Evolutionary conservation across 2,888 invertebrate species (phyloP), one percentile per base, ranked within the genome.

Genomic region (Hoplodrina blanda): DNA sequence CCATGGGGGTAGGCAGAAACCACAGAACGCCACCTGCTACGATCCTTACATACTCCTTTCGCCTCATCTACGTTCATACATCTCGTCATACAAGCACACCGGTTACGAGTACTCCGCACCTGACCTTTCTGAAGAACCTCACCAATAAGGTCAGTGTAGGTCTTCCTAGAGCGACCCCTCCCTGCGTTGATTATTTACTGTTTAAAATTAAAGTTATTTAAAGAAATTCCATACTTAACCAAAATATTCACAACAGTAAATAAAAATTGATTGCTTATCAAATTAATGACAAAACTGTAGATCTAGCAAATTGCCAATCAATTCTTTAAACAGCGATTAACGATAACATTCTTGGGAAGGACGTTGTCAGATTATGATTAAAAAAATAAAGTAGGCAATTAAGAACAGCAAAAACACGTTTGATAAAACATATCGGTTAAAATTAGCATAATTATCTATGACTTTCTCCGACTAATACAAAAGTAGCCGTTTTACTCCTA

Each of bases 321-420:
- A 55, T 20, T 44, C 15, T 50, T 65, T 54, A 13, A 50, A 33
- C 8, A 52, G 30, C 33, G 4, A 74, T 44, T 44, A 8, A 49
- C 19, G 33, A 56, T 13, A 25, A 66, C 17, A 74, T 66, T 66
- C 44, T 66, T 66, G 25, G 49, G 20, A 49, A 44, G 19, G 44
- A 25, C 33, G 50, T 56, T 20, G 66, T 10, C n/a, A 55, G 41
- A 44, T 63, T 73, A 73, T 20, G 17, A 20, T n/a, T 72, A 44
- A 52, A 46, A n/a, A 19, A 13, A 7, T 33, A 11, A 19, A 50
- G 15, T 41, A 49, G 30, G 11, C 11, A 4, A 30, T 41, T 37
- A 19, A 66, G 30, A 46, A 20, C 11, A 55, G 17, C 4, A 56
- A 41, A 56, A 44, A 59, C 49, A 44, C 10, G 41, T 25, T 67